Evolutionary conservation across 2,888 invertebrate species (phyloP).

Genomic region (Abscondita cerata): DNA sequence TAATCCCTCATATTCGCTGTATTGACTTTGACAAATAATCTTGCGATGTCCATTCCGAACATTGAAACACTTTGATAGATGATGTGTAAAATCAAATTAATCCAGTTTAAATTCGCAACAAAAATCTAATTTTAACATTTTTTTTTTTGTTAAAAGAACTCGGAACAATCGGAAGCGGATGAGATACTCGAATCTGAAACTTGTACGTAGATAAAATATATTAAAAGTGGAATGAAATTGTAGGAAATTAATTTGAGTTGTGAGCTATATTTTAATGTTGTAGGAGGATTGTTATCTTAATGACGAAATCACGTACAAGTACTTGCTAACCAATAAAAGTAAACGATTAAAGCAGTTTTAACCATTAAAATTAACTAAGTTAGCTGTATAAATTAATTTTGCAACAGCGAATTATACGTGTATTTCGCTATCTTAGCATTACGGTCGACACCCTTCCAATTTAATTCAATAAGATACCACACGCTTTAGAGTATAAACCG

Average conservation of each 20-base stretch:
- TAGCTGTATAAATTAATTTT: conserved; percentile 35
- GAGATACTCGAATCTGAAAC: not conserved
- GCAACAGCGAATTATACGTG: conserved; percentile 32
- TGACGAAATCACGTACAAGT: conserved; percentile 23
- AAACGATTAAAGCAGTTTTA: conserved; percentile 25
- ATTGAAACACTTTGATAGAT: conserved; percentile 13
- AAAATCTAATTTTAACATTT: conserved; percentile 12
- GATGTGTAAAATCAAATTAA: conserved; percentile 20
- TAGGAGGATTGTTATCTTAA: conserved; percentile 18
- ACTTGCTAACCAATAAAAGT: conserved; percentile 24
- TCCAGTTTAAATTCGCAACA: not conserved
- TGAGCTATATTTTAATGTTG: too few relatives aligned
- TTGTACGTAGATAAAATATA: not conserved
- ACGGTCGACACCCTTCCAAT: conserved; percentile 36
- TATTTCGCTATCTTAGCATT: conserved; percentile 34
- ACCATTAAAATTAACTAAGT: conserved; percentile 32
- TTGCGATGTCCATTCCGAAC: not conserved
- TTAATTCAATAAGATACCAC: conserved; percentile 37
- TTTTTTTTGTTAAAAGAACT: not conserved
- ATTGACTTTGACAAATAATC: conserved; percentile 8
- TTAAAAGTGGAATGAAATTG: not conserved
- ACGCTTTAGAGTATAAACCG: conserved; percentile 33
- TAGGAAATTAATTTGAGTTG: too few relatives aligned
- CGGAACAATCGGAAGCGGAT: conserved; percentile 6
- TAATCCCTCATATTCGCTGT: not conserved